Conservation (phyloP, 2,797 vertebrate genomes). For the Carcharodon carcharias region DNA sequence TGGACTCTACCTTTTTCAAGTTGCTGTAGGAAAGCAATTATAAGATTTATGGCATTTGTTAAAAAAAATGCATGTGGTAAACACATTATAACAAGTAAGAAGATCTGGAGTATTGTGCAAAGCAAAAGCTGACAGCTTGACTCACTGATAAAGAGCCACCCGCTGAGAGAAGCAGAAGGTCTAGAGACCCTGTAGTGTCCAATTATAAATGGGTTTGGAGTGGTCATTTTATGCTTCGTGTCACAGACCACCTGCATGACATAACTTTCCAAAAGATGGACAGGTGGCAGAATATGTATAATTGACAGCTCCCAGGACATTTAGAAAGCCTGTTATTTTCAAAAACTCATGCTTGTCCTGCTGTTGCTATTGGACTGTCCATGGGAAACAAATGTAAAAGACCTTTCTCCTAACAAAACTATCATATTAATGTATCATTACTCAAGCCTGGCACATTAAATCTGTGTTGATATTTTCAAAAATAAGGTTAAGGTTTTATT, state of each 20-base stretch:
- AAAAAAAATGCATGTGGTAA: background rate
- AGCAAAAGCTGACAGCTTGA: background rate
- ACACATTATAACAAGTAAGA: background rate
- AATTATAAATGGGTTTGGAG: conserved; percentile 22
- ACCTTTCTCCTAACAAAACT: background rate
- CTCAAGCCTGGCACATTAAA: background rate
- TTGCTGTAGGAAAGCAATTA: background rate
- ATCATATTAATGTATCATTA: background rate
- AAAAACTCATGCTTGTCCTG: background rate
- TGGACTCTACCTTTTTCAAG: background rate
- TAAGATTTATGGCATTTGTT: background rate
- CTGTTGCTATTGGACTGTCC: background rate
- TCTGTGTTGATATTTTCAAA: background rate
- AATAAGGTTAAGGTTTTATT: background rate
- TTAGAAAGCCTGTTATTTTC: background rate
- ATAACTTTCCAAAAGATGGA: conserved; percentile 2
- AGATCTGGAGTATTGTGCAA: background rate
- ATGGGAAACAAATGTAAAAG: background rate
- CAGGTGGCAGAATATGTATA: background rate
- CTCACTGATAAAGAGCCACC: background rate
- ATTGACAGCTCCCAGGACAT: background rate
- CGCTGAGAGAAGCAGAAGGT: background rate
- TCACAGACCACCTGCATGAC: conserved; percentile 3
- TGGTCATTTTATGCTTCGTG: conserved; percentile 10
- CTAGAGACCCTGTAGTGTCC: background rate